A percentile compares a stretch with the other conserved stretches of the same genome.
These are phyloP conservation scores for Drosophila pegasa DNA, from an alignment of 2,888 invertebrate species.

Conservation along the genomic window DNA sequence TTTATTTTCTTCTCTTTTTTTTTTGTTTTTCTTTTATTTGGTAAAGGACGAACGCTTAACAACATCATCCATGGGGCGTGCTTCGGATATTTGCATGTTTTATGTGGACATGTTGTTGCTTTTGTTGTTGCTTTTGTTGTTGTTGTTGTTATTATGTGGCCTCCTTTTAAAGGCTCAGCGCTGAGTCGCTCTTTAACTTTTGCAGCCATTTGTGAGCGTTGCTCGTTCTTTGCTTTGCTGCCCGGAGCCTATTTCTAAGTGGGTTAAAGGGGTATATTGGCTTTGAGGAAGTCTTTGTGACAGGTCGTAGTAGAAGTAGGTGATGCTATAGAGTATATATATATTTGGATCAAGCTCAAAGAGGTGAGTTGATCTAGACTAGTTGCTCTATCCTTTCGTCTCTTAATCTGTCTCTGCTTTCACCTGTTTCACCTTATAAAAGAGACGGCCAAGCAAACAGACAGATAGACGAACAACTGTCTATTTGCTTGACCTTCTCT, in stretches of 20 bases:
- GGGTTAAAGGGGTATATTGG: too few relatives aligned
- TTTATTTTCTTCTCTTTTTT: constrained; percentile 2
- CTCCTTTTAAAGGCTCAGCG: constrained; percentile 49
- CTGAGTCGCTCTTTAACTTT: constrained; percentile 49
- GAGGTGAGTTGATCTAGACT: too few relatives aligned
- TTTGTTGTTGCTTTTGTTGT: constrained; percentile 14
- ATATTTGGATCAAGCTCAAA: too few relatives aligned
- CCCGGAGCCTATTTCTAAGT: background rate
- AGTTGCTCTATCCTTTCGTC: too few relatives aligned
- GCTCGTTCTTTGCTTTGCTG: constrained; percentile 4
- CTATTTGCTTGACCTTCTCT: too few relatives aligned
- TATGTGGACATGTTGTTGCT: constrained; percentile 46
- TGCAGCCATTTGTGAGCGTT: constrained; percentile 27
- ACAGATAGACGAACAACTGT: too few relatives aligned
- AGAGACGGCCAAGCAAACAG: too few relatives aligned
- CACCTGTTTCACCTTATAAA: too few relatives aligned
- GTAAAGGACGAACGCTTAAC: constrained; percentile 50
- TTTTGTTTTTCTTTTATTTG: constrained; percentile 18
- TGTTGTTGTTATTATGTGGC: constrained; percentile 34
- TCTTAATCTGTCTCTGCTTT: too few relatives aligned
- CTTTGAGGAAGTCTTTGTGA: background rate
- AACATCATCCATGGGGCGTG: constrained; percentile 74
- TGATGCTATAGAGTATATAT: background rate
- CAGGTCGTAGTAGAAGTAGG: too few relatives aligned
- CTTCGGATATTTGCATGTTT: constrained; percentile 72